A percentile compares a stretch with the other conserved stretches of the same genome.
These are phyloP conservation scores for Ateles fusciceps DNA, from an alignment of 2,797 vertebrate species.

Conservation along the genomic window DNA sequence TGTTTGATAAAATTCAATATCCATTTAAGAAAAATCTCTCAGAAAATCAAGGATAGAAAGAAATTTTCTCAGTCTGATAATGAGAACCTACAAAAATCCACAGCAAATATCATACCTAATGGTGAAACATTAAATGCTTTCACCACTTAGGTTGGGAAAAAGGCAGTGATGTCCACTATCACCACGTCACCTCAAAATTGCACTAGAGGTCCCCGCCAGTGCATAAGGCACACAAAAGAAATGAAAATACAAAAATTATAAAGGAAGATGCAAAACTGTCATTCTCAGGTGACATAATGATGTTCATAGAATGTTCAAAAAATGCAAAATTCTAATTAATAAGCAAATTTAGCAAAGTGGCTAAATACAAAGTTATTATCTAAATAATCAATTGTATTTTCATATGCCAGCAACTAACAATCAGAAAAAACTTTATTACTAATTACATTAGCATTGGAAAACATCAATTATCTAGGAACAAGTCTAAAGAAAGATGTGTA, in stretches of 20 bases:
- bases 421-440: not conserved
- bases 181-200: not conserved
- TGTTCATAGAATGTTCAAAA: not conserved
- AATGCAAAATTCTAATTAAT: not conserved
- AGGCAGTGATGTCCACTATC: not conserved
- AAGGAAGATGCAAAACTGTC: not conserved
- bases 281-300: not conserved
- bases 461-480: not conserved
- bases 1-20: not conserved
- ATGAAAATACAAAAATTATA: not conserved
- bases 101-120: not conserved
- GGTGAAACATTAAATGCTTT: not conserved
- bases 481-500: not conserved
- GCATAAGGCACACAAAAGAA: not conserved
- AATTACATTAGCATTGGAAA: not conserved
- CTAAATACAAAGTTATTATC: not conserved
- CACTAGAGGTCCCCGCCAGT: not conserved
- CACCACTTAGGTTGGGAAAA: not conserved
- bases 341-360: not conserved
- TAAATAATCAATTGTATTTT: not conserved
- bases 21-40: not conserved
- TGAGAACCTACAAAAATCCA: not conserved
- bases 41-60: not conserved
- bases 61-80: not conserved
- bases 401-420: not conserved